A percentile compares a stretch with the other conserved stretches of the same genome.
Conservation (phyloP, 2,797 vertebrate species). For the Taeniopygia guttata region DNA sequence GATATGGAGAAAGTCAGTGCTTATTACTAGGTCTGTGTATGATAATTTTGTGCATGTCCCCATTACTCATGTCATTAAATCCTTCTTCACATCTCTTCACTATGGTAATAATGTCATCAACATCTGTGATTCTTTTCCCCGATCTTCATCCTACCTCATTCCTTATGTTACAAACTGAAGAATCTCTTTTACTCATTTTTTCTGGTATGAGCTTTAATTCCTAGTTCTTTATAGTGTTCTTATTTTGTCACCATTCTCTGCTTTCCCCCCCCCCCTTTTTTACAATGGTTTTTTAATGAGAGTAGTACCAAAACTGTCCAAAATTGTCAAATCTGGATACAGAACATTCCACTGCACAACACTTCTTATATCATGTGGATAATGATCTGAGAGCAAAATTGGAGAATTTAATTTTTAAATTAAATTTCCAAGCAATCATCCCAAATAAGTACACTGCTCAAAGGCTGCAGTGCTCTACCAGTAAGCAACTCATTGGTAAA, state of each 20-base stretch:
- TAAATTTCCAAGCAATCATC: background rate
- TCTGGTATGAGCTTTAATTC: background rate
- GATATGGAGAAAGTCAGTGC: background rate
- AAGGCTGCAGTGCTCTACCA: background rate
- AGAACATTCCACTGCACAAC: background rate
- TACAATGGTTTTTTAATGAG: background rate
- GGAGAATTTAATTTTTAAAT: background rate
- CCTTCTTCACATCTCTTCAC: background rate
- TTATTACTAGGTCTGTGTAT: background rate
- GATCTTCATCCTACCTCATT: background rate
- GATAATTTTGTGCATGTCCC: background rate
- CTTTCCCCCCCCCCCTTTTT: accelerated
- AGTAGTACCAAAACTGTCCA: background rate
- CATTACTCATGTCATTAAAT: background rate
- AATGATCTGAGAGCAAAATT: background rate
- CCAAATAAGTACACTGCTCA: background rate
- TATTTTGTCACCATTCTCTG: background rate
- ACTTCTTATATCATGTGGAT: background rate
- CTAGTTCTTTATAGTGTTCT: background rate
- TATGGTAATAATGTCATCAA: background rate
- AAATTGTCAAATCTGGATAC: background rate
- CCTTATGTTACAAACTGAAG: background rate
- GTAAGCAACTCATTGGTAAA: background rate
- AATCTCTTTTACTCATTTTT: background rate
- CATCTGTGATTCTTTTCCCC: background rate